Conservation (phyloP, 1,140 invertebrate species). For the Arion vulgaris region DNA sequence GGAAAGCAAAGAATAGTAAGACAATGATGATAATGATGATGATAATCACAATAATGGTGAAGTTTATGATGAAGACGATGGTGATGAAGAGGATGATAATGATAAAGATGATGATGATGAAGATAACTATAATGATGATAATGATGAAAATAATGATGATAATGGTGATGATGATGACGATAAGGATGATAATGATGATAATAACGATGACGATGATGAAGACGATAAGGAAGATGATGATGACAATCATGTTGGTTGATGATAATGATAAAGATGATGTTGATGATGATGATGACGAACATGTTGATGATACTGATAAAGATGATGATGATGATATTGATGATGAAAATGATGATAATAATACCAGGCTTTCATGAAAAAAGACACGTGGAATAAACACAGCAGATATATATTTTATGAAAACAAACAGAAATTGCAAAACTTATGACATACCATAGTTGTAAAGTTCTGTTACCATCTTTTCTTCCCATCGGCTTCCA, state of each 20-base stretch:
- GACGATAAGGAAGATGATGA: too few relatives aligned
- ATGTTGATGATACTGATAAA: neutral
- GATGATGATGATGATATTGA: neutral
- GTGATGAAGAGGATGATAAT: constrained; percentile 30
- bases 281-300: neutral
- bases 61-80: neutral
- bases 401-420: too few relatives aligned
- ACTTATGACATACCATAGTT: too few relatives aligned
- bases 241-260: neutral
- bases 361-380: too few relatives aligned
- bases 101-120: constrained; percentile 27
- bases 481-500: too few relatives aligned
- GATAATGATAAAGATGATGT: neutral
- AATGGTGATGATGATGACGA: neutral
- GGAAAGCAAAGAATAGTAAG: too few relatives aligned
- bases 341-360: neutral
- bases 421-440: too few relatives aligned
- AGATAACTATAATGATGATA: neutral
- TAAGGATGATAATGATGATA: neutral
- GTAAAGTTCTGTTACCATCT: too few relatives aligned
- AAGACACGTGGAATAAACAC: too few relatives aligned
- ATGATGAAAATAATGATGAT: neutral
- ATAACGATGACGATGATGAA: neutral
- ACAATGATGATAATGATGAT: neutral
- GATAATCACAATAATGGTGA: neutral